These are phyloP conservation scores for Eledone cirrhosa DNA, from an alignment of 2,888 invertebrate genomes.

Conservation along the genomic window DNA sequence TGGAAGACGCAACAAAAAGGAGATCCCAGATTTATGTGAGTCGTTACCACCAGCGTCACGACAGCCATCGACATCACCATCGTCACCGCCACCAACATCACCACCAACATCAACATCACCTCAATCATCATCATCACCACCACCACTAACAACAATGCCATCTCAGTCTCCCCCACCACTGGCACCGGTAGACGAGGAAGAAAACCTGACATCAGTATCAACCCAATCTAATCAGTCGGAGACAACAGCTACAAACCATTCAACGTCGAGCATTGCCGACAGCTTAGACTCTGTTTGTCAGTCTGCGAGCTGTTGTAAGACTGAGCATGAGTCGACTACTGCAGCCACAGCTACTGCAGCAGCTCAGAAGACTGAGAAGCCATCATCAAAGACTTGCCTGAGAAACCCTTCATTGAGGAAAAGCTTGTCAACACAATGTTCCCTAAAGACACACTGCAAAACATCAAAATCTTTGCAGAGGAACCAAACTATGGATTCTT, in stretches of 20 bases:
- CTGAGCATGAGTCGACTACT: neutral
- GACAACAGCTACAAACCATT: neutral
- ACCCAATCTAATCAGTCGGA: neutral
- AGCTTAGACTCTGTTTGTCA: conserved; percentile 3
- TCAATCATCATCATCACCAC: too few species aligned
- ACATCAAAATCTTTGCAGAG: neutral
- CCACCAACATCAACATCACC: too few species aligned
- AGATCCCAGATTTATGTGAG: too few species aligned
- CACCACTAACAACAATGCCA: too few species aligned
- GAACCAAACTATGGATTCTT: neutral
- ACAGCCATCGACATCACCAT: too few species aligned
- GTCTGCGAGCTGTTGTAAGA: neutral
- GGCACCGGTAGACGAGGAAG: neutral
- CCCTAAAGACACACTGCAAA: neutral
- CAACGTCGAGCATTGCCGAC: conserved; percentile 14
- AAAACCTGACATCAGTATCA: neutral
- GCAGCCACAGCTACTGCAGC: too few species aligned
- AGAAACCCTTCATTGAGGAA: neutral
- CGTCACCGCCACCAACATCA: too few species aligned
- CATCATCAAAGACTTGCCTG: neutral
- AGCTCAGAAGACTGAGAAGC: neutral
- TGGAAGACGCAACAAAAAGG: neutral
- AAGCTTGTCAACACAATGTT: neutral
- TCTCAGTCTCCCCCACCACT: too few species aligned
- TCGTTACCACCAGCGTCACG: neutral